Percentiles rank a stretch among this genome's conserved stretches.
Evolutionary conservation across 2,113 vertebrate genomes (phyloP).

Genomic region (Myrmophylax atrothorax): DNA sequence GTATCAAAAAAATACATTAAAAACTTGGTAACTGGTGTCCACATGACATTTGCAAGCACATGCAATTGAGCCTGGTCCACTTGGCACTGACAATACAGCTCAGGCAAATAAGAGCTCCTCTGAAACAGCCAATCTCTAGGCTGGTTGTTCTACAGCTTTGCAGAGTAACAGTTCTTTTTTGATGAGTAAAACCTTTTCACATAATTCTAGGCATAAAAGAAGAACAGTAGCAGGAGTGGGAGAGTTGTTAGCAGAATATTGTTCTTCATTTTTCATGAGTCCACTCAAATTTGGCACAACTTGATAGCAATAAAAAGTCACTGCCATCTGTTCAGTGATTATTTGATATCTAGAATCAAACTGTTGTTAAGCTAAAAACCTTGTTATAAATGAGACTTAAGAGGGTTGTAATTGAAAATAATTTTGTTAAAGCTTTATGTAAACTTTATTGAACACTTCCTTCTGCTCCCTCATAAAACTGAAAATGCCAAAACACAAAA

Average conservation of each 20-base stretch:
- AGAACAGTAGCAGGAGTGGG: background rate
- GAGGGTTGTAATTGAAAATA: background rate
- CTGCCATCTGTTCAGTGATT: background rate
- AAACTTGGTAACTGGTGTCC: background rate
- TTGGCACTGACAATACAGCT: background rate
- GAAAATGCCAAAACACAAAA: background rate
- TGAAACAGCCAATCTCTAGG: background rate
- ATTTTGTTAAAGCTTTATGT: background rate
- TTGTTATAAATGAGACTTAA: background rate
- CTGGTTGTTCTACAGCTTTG: background rate
- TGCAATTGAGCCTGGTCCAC: background rate
- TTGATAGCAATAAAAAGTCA: background rate
- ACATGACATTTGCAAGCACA: background rate
- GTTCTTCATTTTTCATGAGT: background rate
- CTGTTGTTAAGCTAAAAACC: background rate
- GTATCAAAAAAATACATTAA: background rate
- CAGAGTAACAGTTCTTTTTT: background rate
- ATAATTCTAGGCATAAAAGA: background rate
- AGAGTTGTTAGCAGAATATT: background rate
- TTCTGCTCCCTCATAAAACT: background rate
- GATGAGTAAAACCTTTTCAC: background rate
- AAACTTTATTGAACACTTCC: background rate
- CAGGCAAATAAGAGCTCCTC: background rate
- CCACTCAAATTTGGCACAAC: background rate
- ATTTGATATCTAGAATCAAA: background rate